A percentile compares a stretch with the other conserved stretches of the same genome.
Evolutionary conservation across 2,113 vertebrate genomes (phyloP).

Genomic region (Pandion haliaetus): DNA sequence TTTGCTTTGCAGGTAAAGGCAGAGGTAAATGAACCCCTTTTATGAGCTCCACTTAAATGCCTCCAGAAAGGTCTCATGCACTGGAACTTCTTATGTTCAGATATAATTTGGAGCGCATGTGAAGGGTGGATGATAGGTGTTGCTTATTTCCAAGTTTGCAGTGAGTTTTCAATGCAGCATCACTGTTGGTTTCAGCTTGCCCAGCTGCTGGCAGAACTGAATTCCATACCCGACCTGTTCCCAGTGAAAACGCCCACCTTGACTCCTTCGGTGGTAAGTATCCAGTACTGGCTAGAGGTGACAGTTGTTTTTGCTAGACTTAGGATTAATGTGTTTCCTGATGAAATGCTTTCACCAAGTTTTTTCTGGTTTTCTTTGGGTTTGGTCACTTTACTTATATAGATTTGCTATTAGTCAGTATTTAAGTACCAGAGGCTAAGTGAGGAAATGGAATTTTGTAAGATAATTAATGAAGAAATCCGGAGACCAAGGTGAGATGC

Average conservation of each 20-base stretch:
- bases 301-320: background rate
- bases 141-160: background rate
- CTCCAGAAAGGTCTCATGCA: background rate
- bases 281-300: background rate
- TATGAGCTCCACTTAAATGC: background rate
- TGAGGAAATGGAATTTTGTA: background rate
- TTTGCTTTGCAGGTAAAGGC: background rate
- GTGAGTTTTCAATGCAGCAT: background rate
- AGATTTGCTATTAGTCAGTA: background rate
- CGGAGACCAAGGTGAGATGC: background rate
- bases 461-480: background rate
- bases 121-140: background rate
- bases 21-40: background rate
- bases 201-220: conserved; percentile 90
- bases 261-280: conserved; percentile 84
- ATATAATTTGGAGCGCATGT: background rate
- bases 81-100: background rate
- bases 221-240: conserved; percentile 83
- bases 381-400: background rate
- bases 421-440: background rate
- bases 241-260: conserved; percentile 69
- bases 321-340: background rate
- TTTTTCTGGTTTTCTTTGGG: background rate
- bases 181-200: conserved; percentile 80
- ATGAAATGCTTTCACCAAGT: background rate